These are phyloP conservation scores for Aphyosemion australe DNA, from an alignment of 2,113 vertebrate genomes.

Conservation along the genomic window DNA sequence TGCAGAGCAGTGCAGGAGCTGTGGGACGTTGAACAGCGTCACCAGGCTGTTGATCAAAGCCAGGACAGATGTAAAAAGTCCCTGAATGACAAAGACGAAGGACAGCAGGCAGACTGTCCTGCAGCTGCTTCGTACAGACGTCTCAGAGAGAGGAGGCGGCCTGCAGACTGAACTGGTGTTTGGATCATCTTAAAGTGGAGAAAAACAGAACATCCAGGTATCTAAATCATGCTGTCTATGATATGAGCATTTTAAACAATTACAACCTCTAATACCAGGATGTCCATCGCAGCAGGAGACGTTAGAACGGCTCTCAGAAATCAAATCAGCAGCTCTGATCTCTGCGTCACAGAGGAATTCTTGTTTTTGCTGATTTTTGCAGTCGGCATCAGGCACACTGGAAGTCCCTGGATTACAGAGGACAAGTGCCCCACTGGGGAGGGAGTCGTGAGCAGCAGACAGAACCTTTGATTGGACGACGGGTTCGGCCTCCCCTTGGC, in stretches of 20 bases:
- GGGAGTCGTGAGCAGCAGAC: neutral
- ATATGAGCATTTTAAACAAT: neutral
- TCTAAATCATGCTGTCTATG: neutral
- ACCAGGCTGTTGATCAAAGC: slow-evolving; percentile 68
- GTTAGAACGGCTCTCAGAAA: neutral
- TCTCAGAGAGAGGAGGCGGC: slow-evolving; percentile 5
- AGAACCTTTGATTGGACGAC: neutral
- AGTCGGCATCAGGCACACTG: slow-evolving; percentile 33
- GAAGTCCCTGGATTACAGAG: slow-evolving; percentile 69
- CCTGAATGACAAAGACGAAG: slow-evolving; percentile 22
- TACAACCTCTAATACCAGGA: slow-evolving; percentile 42
- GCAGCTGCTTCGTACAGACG: neutral
- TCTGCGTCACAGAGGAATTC: neutral
- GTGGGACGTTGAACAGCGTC: slow-evolving; percentile 47
- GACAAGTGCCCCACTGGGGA: slow-evolving; percentile 50
- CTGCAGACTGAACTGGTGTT: neutral
- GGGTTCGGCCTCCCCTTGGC: neutral
- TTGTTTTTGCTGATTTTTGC: neutral
- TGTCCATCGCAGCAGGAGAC: neutral
- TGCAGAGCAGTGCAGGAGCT: slow-evolving; percentile 37
- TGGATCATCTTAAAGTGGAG: slow-evolving; percentile 28
- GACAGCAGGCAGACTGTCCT: neutral
- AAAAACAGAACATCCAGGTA: neutral
- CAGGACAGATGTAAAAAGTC: slow-evolving; percentile 63
- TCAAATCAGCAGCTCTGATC: neutral